phyloP scores from a whole-genome alignment of 2,888 invertebrate species.

The Synergus gifuensis region DNA sequence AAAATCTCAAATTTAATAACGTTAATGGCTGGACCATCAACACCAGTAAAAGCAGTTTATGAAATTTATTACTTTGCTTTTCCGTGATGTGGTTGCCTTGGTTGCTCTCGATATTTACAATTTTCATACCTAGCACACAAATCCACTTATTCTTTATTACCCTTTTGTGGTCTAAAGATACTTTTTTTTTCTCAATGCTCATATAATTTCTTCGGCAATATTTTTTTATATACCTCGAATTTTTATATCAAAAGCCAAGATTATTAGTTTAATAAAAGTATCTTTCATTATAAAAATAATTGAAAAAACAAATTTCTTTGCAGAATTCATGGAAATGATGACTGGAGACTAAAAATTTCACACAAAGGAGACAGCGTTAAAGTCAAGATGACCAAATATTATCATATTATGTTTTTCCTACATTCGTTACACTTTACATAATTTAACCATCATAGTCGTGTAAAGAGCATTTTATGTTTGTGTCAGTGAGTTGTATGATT shows the following conservation, averaged over 20 bases:
- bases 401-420: slow-evolving; percentile 42
- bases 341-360: slow-evolving; percentile 83
- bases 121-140: neutral
- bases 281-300: neutral
- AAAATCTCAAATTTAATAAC: slow-evolving; percentile 10
- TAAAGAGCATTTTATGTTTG: neutral
- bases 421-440: neutral
- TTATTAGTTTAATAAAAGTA: neutral
- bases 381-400: slow-evolving; percentile 4
- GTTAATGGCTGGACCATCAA: neutral
- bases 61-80: slow-evolving; percentile 37
- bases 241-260: neutral
- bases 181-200: neutral
- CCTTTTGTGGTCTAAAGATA: neutral
- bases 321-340: slow-evolving; percentile 91
- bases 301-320: slow-evolving; percentile 59
- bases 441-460: neutral
- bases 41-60: neutral
- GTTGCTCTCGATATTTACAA: slow-evolving; percentile 1
- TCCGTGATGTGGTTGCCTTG: slow-evolving; percentile 15
- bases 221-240: neutral
- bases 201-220: too few species aligned
- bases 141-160: slow-evolving; percentile 12
- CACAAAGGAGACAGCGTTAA: neutral
- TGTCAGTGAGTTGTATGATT: neutral